Percentiles rank a stretch among this genome's conserved stretches.
These are phyloP conservation scores for Poecile montanus DNA, from an alignment of 2,797 vertebrate species.

Conservation along the genomic window DNA sequence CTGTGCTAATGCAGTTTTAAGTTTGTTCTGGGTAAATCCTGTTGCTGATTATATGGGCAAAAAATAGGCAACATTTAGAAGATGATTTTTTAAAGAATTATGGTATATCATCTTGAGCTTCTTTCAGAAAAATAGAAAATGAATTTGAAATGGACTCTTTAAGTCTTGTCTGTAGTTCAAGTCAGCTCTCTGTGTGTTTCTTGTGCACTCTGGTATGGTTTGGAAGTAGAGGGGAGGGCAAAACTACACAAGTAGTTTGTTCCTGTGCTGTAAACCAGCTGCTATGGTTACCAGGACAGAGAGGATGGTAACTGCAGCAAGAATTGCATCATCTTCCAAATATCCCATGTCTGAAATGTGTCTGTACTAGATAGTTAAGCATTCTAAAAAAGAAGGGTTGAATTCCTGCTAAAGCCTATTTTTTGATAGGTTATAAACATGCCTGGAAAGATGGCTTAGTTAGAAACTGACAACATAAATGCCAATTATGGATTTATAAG, in stretches of 20 bases:
- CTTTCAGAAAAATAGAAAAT: neutral
- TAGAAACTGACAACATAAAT: neutral
- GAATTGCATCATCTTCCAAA: neutral
- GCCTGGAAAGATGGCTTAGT: neutral
- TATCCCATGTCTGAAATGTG: neutral
- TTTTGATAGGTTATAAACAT: neutral
- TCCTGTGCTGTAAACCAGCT: neutral
- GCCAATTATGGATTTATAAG: neutral
- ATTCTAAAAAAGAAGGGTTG: neutral
- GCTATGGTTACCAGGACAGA: neutral
- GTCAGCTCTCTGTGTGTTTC: neutral
- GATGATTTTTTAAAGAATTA: neutral
- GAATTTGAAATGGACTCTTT: neutral
- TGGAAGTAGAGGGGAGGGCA: neutral
- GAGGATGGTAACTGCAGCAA: neutral
- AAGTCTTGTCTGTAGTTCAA: neutral
- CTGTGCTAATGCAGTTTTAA: neutral
- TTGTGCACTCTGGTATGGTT: neutral
- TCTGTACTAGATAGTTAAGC: neutral
- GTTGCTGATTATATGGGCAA: neutral
- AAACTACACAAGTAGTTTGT: neutral
- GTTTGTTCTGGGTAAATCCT: neutral
- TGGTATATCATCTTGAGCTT: neutral
- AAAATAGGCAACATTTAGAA: neutral
- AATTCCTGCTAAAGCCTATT: neutral